Conservation (phyloP, 2,797 vertebrate species). For the Acipenser ruthenus region DNA sequence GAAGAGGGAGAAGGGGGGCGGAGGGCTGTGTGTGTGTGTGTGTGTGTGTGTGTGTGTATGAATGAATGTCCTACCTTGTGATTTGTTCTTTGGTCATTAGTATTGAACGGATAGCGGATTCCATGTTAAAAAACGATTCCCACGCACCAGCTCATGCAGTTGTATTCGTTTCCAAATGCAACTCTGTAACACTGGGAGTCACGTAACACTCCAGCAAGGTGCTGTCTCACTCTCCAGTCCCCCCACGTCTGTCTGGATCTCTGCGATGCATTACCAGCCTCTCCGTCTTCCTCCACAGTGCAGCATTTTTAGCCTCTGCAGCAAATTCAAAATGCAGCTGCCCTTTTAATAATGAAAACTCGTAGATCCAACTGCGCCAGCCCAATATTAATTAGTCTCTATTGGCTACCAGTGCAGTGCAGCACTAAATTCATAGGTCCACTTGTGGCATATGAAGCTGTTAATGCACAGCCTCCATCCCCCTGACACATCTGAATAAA, state of each 20-base stretch:
- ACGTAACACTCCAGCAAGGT: no score
- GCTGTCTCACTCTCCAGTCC: no score
- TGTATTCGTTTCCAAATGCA: no score
- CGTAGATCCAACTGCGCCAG: neutral
- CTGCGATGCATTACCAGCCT: neutral
- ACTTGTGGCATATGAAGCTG: neutral
- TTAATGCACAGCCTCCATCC: neutral
- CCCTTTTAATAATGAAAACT: neutral
- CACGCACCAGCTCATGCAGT: no score
- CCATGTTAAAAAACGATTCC: slow-evolving; percentile 1
- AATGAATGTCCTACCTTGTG: slow-evolving; percentile 25
- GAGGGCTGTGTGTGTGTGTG: no score
- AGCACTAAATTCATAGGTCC: neutral
- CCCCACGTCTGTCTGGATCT: neutral
- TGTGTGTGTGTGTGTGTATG: no score
- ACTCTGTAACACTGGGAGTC: no score
- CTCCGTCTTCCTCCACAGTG: neutral
- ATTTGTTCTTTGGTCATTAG: slow-evolving; percentile 32
- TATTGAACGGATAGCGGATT: slow-evolving; percentile 18
- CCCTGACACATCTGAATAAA: no score
- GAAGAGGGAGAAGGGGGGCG: no score
- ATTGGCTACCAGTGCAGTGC: neutral
- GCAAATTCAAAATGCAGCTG: slow-evolving; percentile 1
- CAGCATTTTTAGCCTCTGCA: neutral
- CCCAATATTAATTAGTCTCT: slow-evolving; percentile 2